phyloP scores from a whole-genome alignment of 1,140 invertebrate species.

The Microplitis demolitor region DNA sequence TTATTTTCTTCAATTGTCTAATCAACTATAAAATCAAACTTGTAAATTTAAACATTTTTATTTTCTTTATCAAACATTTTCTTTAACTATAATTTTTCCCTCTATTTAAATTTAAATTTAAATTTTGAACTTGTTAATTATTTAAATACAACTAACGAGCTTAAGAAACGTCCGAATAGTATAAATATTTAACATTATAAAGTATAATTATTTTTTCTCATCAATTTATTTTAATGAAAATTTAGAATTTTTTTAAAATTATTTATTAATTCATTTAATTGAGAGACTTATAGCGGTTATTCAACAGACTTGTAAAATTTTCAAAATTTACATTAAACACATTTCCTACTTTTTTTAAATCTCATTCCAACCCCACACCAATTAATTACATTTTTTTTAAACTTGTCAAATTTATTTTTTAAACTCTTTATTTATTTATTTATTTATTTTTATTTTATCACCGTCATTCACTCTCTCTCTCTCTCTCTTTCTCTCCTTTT shows the following conservation, averaged over 20 bases:
- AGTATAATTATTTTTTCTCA: conserved; percentile 8
- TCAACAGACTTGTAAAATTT: conserved; percentile 48
- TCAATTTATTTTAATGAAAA: not conserved
- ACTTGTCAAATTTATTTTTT: conserved; percentile 20
- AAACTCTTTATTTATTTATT: conserved; percentile 30
- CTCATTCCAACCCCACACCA: too few species aligned
- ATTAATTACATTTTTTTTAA: conserved; percentile 4
- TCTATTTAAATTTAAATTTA: conserved; percentile 16
- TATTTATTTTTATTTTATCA: conserved; percentile 12
- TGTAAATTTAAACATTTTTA: too few species aligned
- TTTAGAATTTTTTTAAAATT: too few species aligned
- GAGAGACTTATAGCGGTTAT: conserved; percentile 37
- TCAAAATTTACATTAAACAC: conserved; percentile 48
- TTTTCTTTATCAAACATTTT: too few species aligned
- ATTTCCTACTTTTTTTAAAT: conserved; percentile 1
- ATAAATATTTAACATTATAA: conserved; percentile 30
- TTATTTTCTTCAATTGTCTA: too few species aligned
- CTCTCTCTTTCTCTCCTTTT: not conserved
- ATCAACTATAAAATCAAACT: too few species aligned
- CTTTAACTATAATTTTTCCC: conserved; percentile 22
- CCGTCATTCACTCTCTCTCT: not conserved
- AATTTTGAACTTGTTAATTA: conserved; percentile 13
- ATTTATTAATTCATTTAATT: conserved; percentile 25
- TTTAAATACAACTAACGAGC: conserved; percentile 37
- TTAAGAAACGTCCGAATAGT: conserved; percentile 48